Evolutionary conservation across 2,113 vertebrate species (phyloP), one percentile per base, ranked within the genome.

Genomic region (Canis aureus): DNA sequence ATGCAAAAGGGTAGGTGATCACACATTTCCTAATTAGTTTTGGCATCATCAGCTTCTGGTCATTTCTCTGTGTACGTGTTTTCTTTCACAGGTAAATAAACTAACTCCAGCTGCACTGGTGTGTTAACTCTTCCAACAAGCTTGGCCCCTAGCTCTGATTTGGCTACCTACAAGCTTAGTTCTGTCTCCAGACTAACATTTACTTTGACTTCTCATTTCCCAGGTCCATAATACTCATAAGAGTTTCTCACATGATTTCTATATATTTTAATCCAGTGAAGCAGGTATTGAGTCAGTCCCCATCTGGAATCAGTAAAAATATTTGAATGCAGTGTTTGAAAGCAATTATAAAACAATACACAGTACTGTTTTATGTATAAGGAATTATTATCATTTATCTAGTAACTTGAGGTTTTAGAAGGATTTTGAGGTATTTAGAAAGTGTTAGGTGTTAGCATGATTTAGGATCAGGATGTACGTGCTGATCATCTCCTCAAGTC

Each of bases 31-130:
- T 66, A 53, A 86, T 91, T 94, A 32, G 60, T 79, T 88, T 95
- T 97, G 86, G 35, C 85, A 71, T 93, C 82, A 32, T 27, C 38
- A 67, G 59, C 15, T 74, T 91, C 86, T 82, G 53, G 86, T 83
- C 55, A 67, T 62, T 38, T 64, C 71, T 79, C 73, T 86, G 49
- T 74, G 38, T 43, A 49, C 55, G 53, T 71, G 27, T 85, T 97
- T 96, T 88, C 73, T 91, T 76, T 51, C 51, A 19, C 2, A 91
- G 60, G 25, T 85, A 92, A 97, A 91, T 95, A 96, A 95, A 89
- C 71, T 73, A 32, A 51, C 49, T 81, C 66, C 35, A 92, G 95
- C 32, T 86, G 32, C 67, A 49, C 64, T 85, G n/a, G 27, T 49
- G 11, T 89, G 71, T 62, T 66, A 89, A 10, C 38, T 80, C 85